These are phyloP conservation scores for Nothocercus julius DNA, from an alignment of 2,113 vertebrate genomes.

Conservation along the genomic window DNA sequence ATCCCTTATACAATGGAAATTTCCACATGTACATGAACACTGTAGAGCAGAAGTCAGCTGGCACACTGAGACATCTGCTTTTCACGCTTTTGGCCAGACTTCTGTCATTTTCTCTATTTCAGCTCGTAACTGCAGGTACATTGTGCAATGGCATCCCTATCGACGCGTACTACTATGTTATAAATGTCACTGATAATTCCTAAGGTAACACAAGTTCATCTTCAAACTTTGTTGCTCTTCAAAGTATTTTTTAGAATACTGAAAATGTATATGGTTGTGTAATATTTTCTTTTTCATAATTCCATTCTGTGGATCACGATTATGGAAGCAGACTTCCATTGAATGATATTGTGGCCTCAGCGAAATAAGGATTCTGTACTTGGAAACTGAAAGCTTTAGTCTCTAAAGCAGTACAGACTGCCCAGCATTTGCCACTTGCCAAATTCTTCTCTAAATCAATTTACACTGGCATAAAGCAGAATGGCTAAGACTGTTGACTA, in stretches of 20 bases:
- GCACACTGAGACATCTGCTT: no score
- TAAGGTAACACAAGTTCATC: background rate
- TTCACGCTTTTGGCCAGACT: background rate
- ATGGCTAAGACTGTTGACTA: background rate
- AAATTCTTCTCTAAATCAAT: background rate
- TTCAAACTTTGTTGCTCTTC: background rate
- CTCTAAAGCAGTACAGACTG: background rate
- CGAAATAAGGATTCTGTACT: background rate
- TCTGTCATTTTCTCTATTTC: background rate
- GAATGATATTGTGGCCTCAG: background rate
- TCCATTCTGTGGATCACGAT: background rate
- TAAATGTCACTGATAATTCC: background rate
- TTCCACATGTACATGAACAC: background rate
- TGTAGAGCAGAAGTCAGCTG: background rate
- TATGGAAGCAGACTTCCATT: background rate
- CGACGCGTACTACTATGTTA: background rate
- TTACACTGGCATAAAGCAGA: slow-evolving; percentile 1
- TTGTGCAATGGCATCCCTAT: background rate
- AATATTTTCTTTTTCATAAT: background rate
- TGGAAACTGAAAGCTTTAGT: background rate
- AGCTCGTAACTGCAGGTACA: no score
- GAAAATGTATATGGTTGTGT: background rate
- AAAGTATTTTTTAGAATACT: background rate
- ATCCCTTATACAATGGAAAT: background rate
- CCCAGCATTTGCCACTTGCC: background rate